phyloP scores from a whole-genome alignment of 2,888 invertebrate species.

The Melanotus villosus region DNA sequence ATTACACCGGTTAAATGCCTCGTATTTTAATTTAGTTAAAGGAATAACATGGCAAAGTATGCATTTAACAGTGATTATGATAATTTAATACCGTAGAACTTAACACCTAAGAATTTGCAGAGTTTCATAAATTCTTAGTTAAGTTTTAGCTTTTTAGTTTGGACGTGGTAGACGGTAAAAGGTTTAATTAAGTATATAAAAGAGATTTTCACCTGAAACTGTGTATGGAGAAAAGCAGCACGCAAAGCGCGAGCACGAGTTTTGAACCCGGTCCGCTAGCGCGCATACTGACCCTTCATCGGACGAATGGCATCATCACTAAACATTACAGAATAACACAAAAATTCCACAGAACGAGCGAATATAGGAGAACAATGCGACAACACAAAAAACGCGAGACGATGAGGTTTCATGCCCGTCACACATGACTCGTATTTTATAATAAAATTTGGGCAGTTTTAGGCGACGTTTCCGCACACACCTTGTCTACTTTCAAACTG shows the following conservation, averaged over 20 bases:
- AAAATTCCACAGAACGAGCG: constrained; percentile 33
- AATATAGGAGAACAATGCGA: constrained; percentile 12
- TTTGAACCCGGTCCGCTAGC: constrained; percentile 48
- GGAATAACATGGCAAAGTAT: neutral
- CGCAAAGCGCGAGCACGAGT: constrained; percentile 52
- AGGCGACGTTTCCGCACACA: constrained; percentile 43
- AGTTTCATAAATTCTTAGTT: no score
- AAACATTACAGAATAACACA: constrained; percentile 44
- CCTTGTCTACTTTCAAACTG: constrained; percentile 39
- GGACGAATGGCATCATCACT: constrained; percentile 39
- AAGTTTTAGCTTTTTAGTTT: no score
- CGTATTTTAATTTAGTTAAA: neutral
- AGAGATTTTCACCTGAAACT: constrained; percentile 49
- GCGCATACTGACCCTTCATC: constrained; percentile 48
- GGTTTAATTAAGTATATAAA: neutral
- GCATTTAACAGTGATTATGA: no score
- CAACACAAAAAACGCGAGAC: constrained; percentile 13
- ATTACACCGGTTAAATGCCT: neutral
- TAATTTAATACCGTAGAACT: no score
- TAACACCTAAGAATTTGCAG: no score
- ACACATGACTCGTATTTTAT: constrained; percentile 42
- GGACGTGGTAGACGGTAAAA: neutral
- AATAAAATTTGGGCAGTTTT: constrained; percentile 38
- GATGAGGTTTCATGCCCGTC: constrained; percentile 35
- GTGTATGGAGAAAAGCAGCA: constrained; percentile 51